phyloP scores from a whole-genome alignment of 2,888 invertebrate species.

The Callosobruchus maculatus region DNA sequence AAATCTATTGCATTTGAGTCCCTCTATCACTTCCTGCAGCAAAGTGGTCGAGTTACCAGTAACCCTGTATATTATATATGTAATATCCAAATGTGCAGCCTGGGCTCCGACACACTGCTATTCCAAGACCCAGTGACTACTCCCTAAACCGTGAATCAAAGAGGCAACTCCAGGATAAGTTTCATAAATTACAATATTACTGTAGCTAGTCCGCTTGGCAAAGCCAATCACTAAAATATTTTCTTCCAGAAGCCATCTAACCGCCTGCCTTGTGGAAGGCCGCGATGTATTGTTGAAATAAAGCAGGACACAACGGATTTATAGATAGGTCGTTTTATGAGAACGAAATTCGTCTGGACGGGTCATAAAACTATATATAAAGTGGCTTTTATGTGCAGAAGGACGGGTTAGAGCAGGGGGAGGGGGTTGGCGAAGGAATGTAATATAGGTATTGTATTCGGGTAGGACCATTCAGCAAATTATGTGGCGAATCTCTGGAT shows the following conservation, averaged over 20 bases:
- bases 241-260: neutral
- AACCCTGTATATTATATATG: no score
- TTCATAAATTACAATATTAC: no score
- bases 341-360: conserved; percentile 1
- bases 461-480: neutral
- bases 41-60: no score
- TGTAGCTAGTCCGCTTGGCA: no score
- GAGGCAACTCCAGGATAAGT: no score
- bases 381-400: neutral
- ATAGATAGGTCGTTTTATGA: neutral
- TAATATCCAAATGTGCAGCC: no score
- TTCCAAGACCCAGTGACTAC: no score
- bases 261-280: neutral
- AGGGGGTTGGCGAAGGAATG: neutral
- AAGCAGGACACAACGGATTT: neutral
- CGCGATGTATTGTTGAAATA: neutral
- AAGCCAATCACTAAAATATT: neutral
- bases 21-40: no score
- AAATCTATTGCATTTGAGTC: no score
- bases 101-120: no score
- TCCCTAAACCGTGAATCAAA: no score
- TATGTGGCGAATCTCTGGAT: neutral
- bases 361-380: conserved; percentile 2
- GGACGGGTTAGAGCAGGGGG: neutral
- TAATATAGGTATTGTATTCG: neutral